These are phyloP conservation scores for Ispidina picta DNA, from an alignment of 2,797 vertebrate species.

Conservation along the genomic window DNA sequence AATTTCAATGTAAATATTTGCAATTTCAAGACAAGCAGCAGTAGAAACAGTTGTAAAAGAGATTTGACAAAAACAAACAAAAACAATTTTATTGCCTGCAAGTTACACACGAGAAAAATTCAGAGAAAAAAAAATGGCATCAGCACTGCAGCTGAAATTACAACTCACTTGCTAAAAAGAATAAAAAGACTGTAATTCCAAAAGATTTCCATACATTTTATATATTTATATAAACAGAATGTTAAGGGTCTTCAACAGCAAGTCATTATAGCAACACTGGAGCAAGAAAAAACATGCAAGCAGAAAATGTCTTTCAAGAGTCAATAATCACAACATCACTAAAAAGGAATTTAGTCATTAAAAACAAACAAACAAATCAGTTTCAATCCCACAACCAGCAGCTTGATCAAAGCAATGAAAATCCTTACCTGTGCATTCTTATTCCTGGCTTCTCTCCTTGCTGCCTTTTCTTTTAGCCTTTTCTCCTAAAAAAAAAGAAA, in stretches of 20 bases:
- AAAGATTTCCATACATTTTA: background rate
- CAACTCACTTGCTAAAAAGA: background rate
- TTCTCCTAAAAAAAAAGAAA: constrained; percentile 73
- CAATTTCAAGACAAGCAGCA: background rate
- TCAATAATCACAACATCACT: background rate
- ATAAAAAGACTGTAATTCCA: background rate
- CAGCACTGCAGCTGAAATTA: constrained; percentile 1
- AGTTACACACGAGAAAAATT: background rate
- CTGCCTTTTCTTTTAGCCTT: constrained; percentile 80
- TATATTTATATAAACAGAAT: background rate
- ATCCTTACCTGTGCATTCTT: constrained; percentile 72
- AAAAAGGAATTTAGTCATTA: background rate
- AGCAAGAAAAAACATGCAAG: background rate
- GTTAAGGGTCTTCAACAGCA: background rate
- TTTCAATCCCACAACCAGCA: background rate
- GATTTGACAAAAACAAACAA: background rate
- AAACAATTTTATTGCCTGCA: background rate
- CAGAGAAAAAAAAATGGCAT: background rate
- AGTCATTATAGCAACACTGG: background rate
- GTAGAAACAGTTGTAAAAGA: background rate
- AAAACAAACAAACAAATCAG: background rate
- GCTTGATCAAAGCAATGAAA: constrained; percentile 8
- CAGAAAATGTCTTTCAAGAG: background rate
- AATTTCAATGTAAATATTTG: background rate
- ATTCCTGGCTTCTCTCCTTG: constrained; percentile 78